Base-by-base conservation (phyloP, 2,888 invertebrate genomes). In the Ametastegia equiseti region DNA sequence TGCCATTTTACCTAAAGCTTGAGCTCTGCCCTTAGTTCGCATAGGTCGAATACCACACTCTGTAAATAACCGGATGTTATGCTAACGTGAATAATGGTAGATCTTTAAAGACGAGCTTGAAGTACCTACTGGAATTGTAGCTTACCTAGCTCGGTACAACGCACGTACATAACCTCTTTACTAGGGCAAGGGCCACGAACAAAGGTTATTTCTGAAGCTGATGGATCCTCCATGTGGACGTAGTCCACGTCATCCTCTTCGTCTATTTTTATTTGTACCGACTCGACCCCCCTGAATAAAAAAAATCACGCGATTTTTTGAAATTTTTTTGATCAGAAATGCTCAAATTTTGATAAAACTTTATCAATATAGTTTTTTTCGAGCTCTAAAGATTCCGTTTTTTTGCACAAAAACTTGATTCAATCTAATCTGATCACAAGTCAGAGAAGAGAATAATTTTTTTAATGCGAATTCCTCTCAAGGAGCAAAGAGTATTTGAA, bases 201-300 rank as follows among this genome's bases (percentile, higher is more conserved):
- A 87, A 98, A 97, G 45, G 95, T 96, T 82, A 97, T 97, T 92
- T 97, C 97, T 0, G 95, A 91, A 0, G 97, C 96, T 82, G 94
- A 94, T 0, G 97, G 97, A 90, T 97, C 96, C 83, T 97, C 95
- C 88, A 97, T 96, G 89, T 96, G 95, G 0, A 97, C 97, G 89
- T 97, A 97, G 82, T 95, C 93, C 54, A 94, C 92, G 82, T 93
- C 92, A 42, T 91, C 90, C 88, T 94, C 94, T 7, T 93, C 93
- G 86, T 95, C 95, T 80, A 93, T 92, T 83, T 93, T 93, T 3
- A 94, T 93, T 89, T 96, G 94, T n/a, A 96, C 96, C 39, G 94
- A 94, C 85, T 94, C 92, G 33, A 96, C 95, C 83, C 95, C 93
- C 88, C 97, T 97, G 89, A 54, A 91, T 92, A 84, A 84, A 81